Percentiles rank a stretch among this genome's conserved stretches.
Conservation (phyloP, 1,140 invertebrate species). For the Delia radicum region DNA sequence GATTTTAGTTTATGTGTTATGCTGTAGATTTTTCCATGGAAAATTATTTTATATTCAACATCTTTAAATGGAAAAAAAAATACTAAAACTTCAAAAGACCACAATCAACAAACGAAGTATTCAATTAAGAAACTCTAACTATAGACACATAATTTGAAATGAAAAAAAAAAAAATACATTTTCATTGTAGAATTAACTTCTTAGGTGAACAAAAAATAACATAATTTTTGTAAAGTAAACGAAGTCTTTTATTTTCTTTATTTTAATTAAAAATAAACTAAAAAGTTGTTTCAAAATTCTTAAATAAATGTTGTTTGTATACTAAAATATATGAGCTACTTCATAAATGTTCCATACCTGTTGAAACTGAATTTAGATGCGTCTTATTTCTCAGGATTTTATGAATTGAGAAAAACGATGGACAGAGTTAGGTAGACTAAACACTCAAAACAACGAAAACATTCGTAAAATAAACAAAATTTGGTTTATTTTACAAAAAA, state of each 20-base stretch:
- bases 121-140: not conserved
- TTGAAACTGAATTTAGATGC: no score
- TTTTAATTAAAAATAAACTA: not conserved
- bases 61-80: not conserved
- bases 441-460: no score
- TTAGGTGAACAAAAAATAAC: not conserved
- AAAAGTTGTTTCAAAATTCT: no score
- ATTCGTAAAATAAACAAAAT: no score
- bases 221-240: not conserved
- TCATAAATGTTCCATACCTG: no score
- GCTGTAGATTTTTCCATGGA: not conserved
- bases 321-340: no score
- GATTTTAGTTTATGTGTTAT: not conserved
- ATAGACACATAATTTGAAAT: not conserved
- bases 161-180: not conserved
- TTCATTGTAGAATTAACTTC: not conserved
- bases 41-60: not conserved
- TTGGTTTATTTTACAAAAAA: no score
- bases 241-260: no score
- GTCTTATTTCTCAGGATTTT: no score
- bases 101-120: conserved; percentile 1
- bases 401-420: no score
- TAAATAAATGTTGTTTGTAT: no score
- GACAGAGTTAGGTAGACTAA: no score
- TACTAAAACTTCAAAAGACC: not conserved